Evolutionary conservation across 2,888 invertebrate species (phyloP), one percentile per base, ranked within the genome.

Genomic region (Sabellastarte sp.): DNA sequence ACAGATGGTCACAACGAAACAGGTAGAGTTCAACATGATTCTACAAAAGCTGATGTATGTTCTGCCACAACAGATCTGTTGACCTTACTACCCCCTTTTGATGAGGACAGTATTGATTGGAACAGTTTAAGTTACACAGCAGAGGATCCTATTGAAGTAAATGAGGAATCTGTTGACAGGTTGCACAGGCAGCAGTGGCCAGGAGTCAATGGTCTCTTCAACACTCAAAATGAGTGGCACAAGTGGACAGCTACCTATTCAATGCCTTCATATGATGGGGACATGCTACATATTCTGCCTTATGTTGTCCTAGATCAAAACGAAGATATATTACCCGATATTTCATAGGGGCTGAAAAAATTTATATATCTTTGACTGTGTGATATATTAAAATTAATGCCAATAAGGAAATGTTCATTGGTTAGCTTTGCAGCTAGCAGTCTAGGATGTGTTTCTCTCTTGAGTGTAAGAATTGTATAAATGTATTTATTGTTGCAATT

Each of bases 191-290:
- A 81, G 32, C 75, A 81, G 32, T 81, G 85, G 80, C 78, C 80
- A 33, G 80, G 82, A 69, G 82, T 87, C 50, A 87, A 86, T 78
- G 87, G 87, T 68, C 85, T 85, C 72, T 83, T 79, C 71, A 87
- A 87, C 79, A 68, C 75, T 56, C 73, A 80, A 63, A 83, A 83
- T n/a, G 73, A 78, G 58, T 97, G 95, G 87, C 88, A 90, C 74
- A 92, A 94, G 86, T 97, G 95, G 94, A 92, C 94, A 85, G 90
- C 95, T 86, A 90, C 92, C 82, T 88, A 91, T 72, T 89, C 90
- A 75, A 86, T 88, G 79, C 87, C 88, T 79, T 89, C 92, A 68
- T 89, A 88, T 77, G 89, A 91, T 80, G 91, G 90, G 80, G 90
- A 92, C 83, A 87, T 88, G 81, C 89, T 96, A 83, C 89, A 92